Evolutionary conservation across 2,797 vertebrate species (phyloP).

Genomic region (Allobates femoralis): DNA sequence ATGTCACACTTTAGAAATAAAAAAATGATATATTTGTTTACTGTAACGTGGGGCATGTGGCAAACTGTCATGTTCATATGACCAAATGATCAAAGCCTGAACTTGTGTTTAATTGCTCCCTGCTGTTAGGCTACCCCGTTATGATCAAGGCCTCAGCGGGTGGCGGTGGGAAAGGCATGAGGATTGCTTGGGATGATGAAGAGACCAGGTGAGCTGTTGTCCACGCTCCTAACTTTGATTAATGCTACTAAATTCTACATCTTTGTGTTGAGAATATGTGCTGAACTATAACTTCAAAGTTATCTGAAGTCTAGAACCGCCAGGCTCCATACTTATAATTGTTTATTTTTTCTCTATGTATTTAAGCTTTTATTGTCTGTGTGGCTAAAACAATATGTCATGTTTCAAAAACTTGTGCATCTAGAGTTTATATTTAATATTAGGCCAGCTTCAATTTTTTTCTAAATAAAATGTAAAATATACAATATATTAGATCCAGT

Average conservation of each 20-base stretch:
- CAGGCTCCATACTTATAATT: slow-evolving; percentile 62
- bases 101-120: slow-evolving; percentile 92
- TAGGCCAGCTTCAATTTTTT: background rate
- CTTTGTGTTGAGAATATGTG: slow-evolving; percentile 2
- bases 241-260: slow-evolving; percentile 67
- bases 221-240: slow-evolving; percentile 76
- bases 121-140: slow-evolving; percentile 95
- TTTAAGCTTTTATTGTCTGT: background rate
- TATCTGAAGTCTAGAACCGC: slow-evolving; percentile 65
- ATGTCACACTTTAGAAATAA: background rate
- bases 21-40: slow-evolving; percentile 72
- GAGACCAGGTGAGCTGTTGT: slow-evolving; percentile 91
- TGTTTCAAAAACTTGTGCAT: too few relatives aligned
- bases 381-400: background rate
- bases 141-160: slow-evolving; percentile 99
- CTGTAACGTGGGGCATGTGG: slow-evolving; percentile 86
- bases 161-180: slow-evolving; percentile 93
- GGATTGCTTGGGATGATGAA: slow-evolving; percentile 94
- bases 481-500: too few relatives aligned
- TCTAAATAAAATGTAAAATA: too few relatives aligned
- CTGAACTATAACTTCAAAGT: slow-evolving; percentile 50
- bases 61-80: slow-evolving; percentile 91
- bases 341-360: background rate
- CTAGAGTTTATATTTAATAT: too few relatives aligned
- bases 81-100: slow-evolving; percentile 91